Evolutionary conservation across 2,113 vertebrate genomes (phyloP).

Genomic region (Oreochromis niloticus): DNA sequence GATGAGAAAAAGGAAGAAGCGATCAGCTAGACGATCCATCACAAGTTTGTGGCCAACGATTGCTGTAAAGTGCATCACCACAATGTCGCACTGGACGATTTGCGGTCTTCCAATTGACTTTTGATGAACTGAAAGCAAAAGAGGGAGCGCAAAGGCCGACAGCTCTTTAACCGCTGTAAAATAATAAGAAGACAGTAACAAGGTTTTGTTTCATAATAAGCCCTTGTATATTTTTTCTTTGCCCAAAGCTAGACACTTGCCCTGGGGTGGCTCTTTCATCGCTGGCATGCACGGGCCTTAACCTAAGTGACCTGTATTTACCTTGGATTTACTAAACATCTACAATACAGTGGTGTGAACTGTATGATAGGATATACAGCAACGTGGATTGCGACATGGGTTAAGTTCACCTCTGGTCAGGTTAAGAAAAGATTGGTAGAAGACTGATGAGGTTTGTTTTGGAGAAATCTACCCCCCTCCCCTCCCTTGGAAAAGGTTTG

Average conservation of each 20-base stretch:
- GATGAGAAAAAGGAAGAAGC: slow-evolving; percentile 19
- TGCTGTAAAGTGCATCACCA: slow-evolving; percentile 6
- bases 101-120: slow-evolving; percentile 15
- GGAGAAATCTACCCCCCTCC: background rate
- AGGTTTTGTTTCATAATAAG: background rate
- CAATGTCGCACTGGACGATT: slow-evolving; percentile 6
- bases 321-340: slow-evolving; percentile 13
- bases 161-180: background rate
- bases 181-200: background rate
- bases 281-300: background rate
- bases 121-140: slow-evolving; percentile 43
- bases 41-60: slow-evolving; percentile 25
- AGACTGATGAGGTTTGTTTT: slow-evolving; percentile 47
- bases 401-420: slow-evolving; percentile 14
- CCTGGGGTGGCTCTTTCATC: background rate
- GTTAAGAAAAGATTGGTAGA: slow-evolving; percentile 48
- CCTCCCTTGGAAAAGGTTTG: slow-evolving; percentile 16
- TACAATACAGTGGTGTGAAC: slow-evolving; percentile 2
- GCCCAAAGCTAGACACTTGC: slow-evolving; percentile 23
- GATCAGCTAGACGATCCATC: slow-evolving; percentile 40
- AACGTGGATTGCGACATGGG: background rate
- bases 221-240: background rate
- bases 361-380: background rate
- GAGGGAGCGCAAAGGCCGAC: background rate
- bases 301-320: slow-evolving; percentile 35